Evolutionary conservation across 2,888 invertebrate genomes (phyloP), one percentile per base, ranked within the genome.

Genomic region (Euplexia lucipara): DNA sequence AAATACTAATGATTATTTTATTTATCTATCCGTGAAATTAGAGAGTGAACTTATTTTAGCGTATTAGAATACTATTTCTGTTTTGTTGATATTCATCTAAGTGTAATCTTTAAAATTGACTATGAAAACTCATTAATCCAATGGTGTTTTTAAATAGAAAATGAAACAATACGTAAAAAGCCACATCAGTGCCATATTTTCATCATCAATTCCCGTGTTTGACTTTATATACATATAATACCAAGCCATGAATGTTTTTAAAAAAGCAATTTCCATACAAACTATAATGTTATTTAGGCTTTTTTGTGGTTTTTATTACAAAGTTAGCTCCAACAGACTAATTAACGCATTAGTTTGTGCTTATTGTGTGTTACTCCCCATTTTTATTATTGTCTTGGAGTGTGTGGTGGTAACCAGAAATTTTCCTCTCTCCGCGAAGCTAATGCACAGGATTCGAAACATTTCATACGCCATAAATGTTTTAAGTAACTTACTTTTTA

Each of bases 371-470:
- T 12, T 22, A 20, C 3, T 51, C 22, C 10, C 22, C 0, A 32
- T 9, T 18, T 0, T 32, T 0, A 10, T 47, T 0, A n/a, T 39
- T 16, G 16, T 37, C 22, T 3, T 6, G 0, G 0, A 0, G 7
- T 39, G 18, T 3, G n/a, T n/a, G n/a, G 2, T 8, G 0, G 0
- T 32, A 0, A 1, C 7, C 0, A 30, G 6, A n/a, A 0, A 39
- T 16, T 1, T 8, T 34, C 0, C 0, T 0, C 6, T 18, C 8
- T 0, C 0, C 6, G 0, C 0, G 0, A 30, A 45, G 5, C 0
- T 32, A 0, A 14, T 7, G 5, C 22, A 2, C 8, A 7, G 16
- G 8, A 0, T 32, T 6, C 1, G 0, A 32, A 1, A 5, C 1
- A 14, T 8, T 8, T 10, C 10, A 6, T 47, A 47, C 8, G 2